phyloP scores from a whole-genome alignment of 2,888 invertebrate species.

The Archips crataeganus region DNA sequence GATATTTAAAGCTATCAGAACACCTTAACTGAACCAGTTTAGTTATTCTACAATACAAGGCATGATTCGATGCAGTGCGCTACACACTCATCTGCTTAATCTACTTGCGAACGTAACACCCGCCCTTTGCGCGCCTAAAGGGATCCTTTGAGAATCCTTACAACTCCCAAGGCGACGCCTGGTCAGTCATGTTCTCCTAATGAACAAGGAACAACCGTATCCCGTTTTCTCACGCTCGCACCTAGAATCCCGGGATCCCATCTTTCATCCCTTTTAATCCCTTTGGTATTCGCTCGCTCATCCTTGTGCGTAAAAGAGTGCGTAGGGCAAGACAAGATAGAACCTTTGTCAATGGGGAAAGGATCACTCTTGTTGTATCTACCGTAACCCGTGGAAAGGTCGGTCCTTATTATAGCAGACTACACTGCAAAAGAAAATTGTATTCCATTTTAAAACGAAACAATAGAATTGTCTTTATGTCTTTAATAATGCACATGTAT shows the following conservation, averaged over 20 bases:
- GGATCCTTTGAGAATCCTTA: constrained; percentile 22
- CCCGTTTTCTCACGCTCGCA: constrained; percentile 45
- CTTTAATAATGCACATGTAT: too few relatives aligned
- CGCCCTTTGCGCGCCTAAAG: constrained; percentile 6
- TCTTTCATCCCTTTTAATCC: constrained; percentile 39
- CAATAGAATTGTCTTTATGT: too few relatives aligned
- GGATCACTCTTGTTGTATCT: neutral
- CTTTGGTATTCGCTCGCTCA: constrained; percentile 23
- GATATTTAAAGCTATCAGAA: too few relatives aligned
- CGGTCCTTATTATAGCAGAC: neutral
- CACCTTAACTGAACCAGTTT: too few relatives aligned
- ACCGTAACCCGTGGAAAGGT: neutral
- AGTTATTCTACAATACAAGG: too few relatives aligned
- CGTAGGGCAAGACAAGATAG: neutral
- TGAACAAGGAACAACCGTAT: constrained; percentile 39
- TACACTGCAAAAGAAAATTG: neutral
- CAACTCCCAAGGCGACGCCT: constrained; percentile 28
- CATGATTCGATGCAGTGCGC: neutral
- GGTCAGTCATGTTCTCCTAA: constrained; percentile 34
- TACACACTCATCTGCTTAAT: neutral
- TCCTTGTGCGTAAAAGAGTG: neutral
- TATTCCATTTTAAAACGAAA: neutral
- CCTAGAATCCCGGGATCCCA: constrained; percentile 39
- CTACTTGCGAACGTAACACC: neutral
- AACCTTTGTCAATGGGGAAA: neutral